Percentiles rank a stretch among this genome's conserved stretches.
Conservation (phyloP, 2,797 vertebrate species). For the Urophycis tenuis region DNA sequence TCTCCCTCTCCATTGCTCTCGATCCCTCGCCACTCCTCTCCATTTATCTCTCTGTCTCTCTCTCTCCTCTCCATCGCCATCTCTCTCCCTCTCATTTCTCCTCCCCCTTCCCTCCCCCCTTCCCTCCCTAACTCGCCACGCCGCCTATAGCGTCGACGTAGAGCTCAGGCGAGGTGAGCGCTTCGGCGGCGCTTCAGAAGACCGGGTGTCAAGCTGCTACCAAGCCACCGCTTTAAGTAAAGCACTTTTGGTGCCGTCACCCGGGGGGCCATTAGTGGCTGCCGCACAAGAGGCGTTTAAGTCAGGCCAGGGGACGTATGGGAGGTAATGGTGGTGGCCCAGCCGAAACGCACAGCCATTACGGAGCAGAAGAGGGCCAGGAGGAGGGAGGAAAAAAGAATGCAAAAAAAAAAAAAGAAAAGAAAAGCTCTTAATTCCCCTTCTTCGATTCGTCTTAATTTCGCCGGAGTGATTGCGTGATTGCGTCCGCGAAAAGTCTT, state of each 20-base stretch:
- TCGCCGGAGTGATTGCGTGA: background rate
- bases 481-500: background rate
- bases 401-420: background rate
- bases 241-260: background rate
- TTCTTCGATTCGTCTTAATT: background rate
- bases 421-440: background rate
- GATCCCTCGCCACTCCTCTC: background rate
- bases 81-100: background rate
- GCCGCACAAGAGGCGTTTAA: slow-evolving; percentile 3
- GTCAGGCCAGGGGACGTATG: slow-evolving; percentile 5
- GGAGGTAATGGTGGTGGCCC: background rate
- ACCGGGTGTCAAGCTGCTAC: background rate
- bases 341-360: background rate
- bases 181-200: background rate
- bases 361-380: slow-evolving; percentile 1
- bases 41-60: background rate
- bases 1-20: background rate
- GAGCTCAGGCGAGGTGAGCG: background rate
- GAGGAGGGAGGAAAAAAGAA: background rate
- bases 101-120: background rate
- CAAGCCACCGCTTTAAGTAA: background rate
- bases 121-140: background rate
- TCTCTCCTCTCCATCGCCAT: background rate
- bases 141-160: background rate
- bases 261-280: background rate